Percentiles rank a stretch among this genome's conserved stretches.
Conservation (phyloP, 92 coral and sea anemone genomes). For the Zoanthus sociatus region DNA sequence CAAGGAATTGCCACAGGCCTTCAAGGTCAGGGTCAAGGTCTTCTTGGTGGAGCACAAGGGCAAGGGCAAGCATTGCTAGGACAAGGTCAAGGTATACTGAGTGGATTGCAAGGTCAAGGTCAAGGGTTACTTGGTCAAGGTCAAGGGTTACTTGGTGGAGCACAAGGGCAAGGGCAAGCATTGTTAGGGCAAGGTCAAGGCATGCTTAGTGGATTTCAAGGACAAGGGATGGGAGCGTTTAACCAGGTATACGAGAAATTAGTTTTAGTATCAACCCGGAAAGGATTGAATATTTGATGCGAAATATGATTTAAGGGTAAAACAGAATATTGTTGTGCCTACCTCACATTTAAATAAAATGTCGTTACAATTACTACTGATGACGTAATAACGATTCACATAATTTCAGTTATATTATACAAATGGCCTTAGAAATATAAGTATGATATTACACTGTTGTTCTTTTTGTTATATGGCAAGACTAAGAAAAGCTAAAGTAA, state of each 20-base stretch:
- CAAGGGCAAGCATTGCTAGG: constrained; percentile 57
- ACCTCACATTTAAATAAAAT: no score
- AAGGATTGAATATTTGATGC: no score
- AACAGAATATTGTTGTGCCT: no score
- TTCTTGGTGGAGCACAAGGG: constrained; percentile 52
- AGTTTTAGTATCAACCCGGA: background rate
- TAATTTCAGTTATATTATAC: no score
- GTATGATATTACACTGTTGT: no score
- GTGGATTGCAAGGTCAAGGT: constrained; percentile 58
- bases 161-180: constrained; percentile 9
- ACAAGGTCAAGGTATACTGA: constrained; percentile 53
- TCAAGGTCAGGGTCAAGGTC: constrained; percentile 67
- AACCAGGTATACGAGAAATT: constrained; percentile 13
- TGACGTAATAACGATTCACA: no score
- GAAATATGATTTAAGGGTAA: no score
- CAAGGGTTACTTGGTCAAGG: constrained; percentile 62
- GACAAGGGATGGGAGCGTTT: constrained; percentile 67
- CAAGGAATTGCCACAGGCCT: constrained; percentile 6
- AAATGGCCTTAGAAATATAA: no score
- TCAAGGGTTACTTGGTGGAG: no score
- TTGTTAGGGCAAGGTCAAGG: constrained; percentile 60
- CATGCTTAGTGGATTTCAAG: constrained; percentile 63
- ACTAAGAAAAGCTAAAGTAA: no score
- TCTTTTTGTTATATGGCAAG: no score
- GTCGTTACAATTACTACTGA: no score